A percentile compares a stretch with the other conserved stretches of the same genome.
Conservation (phyloP, 2,113 vertebrate species). For the Chinchilla lanigera region DNA sequence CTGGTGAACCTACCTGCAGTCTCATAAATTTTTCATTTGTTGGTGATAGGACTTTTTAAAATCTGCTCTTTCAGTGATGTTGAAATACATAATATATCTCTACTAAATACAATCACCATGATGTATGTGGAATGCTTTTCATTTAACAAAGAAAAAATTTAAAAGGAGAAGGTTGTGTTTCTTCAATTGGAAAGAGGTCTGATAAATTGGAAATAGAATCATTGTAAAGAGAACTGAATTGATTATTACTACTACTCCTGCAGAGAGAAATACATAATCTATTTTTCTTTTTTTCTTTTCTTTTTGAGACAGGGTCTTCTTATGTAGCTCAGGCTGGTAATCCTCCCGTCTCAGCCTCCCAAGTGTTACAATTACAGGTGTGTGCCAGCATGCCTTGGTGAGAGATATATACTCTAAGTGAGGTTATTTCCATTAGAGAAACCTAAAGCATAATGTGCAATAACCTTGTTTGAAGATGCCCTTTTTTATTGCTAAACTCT, state of each 20-base stretch:
- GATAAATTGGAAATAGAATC: neutral
- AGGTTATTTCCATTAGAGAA: neutral
- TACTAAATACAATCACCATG: neutral
- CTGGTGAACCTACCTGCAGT: neutral
- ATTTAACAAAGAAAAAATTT: neutral
- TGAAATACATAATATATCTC: neutral
- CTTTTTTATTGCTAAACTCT: neutral
- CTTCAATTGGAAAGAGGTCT: neutral
- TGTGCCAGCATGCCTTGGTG: fast-evolving
- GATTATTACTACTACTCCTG: neutral
- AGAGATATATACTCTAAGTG: neutral
- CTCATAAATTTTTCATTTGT: neutral
- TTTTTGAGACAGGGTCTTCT: neutral
- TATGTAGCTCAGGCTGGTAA: neutral
- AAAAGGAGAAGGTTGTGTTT: neutral
- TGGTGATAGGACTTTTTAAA: neutral
- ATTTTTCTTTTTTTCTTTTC: neutral
- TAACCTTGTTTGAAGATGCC: neutral
- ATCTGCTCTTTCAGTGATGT: neutral
- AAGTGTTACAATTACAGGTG: neutral
- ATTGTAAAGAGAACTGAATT: neutral
- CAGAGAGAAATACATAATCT: neutral
- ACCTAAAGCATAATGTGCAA: neutral
- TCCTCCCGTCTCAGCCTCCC: neutral
- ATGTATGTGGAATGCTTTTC: neutral